Evolutionary conservation across 1,140 invertebrate species (phyloP).

Genomic region (Lepidostoma basale): DNA sequence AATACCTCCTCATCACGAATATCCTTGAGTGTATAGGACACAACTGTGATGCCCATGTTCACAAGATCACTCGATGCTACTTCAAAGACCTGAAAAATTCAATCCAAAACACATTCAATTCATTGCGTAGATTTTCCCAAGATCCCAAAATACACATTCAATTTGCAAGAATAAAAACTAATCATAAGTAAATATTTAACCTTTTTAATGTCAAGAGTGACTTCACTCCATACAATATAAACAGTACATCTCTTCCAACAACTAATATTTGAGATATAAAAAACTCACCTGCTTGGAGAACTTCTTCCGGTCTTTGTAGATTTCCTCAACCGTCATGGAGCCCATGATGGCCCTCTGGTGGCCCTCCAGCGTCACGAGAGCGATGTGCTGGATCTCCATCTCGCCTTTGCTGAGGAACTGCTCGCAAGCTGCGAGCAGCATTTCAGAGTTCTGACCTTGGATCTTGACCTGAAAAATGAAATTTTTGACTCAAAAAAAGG

Average conservation of each 20-base stretch:
- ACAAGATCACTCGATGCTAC: slow-evolving; percentile 94
- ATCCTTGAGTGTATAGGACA: slow-evolving; percentile 97
- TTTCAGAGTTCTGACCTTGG: slow-evolving; percentile 96
- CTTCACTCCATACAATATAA: too few relatives aligned
- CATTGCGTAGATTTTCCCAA: too few relatives aligned
- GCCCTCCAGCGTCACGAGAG: slow-evolving; percentile 94
- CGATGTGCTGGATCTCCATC: slow-evolving; percentile 89
- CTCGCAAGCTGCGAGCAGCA: slow-evolving; percentile 95
- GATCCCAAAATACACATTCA: too few relatives aligned
- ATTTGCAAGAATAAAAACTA: too few relatives aligned
- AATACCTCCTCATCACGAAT: slow-evolving; percentile 97
- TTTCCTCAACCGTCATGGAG: slow-evolving; percentile 98
- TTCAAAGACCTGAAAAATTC: slow-evolving; percentile 83
- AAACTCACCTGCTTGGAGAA: slow-evolving; percentile 86
- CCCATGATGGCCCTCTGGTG: slow-evolving; percentile 99
- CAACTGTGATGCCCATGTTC: slow-evolving; percentile 98
- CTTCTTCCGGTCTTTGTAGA: slow-evolving; percentile 98
- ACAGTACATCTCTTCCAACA: too few relatives aligned
- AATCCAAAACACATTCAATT: too few relatives aligned
- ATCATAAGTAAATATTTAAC: too few relatives aligned
- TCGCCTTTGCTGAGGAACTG: slow-evolving; percentile 95
- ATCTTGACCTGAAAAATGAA: slow-evolving; percentile 82
- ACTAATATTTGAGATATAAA: too few relatives aligned
- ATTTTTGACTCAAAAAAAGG: neutral
- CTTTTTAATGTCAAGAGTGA: too few relatives aligned